Conservation (phyloP, 2,797 vertebrate genomes). For the Lepidocolaptes lacrymiger region DNA sequence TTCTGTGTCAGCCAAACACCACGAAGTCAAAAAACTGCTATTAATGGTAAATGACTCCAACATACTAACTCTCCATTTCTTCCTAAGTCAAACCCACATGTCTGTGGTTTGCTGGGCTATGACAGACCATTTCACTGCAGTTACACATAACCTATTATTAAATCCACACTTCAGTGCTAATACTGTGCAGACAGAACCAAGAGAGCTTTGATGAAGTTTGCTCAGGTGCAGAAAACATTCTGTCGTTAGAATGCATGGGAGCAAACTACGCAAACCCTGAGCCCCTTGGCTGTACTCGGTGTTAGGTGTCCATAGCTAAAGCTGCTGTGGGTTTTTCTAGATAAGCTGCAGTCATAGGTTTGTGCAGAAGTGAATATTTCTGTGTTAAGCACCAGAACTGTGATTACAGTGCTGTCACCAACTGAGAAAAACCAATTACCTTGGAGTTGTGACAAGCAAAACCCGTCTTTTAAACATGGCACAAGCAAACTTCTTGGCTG, state of each 20-base stretch:
- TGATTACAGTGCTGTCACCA: not conserved
- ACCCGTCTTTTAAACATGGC: not conserved
- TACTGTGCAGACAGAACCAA: not conserved
- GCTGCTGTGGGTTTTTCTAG: not conserved
- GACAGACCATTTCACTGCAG: not conserved
- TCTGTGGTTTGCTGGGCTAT: not conserved
- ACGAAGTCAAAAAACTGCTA: not conserved
- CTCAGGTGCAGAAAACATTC: conserved; percentile 3
- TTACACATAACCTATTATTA: not conserved
- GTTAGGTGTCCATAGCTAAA: not conserved
- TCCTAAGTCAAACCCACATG: not conserved
- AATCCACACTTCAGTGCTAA: not conserved
- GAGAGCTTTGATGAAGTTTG: not conserved
- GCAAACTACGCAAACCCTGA: not conserved
- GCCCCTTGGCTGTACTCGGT: not conserved
- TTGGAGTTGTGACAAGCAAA: not conserved
- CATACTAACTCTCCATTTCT: not conserved
- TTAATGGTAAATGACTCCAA: not conserved
- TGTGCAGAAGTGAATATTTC: not conserved
- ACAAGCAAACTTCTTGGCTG: not conserved
- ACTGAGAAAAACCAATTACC: not conserved
- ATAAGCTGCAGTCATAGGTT: not conserved
- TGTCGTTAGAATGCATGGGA: not conserved
- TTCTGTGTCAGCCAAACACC: not conserved
- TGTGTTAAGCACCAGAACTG: not conserved